Percentiles rank a stretch among this genome's conserved stretches.
phyloP scores from a whole-genome alignment of 1,140 invertebrate species.

The Drosophila obscura region DNA sequence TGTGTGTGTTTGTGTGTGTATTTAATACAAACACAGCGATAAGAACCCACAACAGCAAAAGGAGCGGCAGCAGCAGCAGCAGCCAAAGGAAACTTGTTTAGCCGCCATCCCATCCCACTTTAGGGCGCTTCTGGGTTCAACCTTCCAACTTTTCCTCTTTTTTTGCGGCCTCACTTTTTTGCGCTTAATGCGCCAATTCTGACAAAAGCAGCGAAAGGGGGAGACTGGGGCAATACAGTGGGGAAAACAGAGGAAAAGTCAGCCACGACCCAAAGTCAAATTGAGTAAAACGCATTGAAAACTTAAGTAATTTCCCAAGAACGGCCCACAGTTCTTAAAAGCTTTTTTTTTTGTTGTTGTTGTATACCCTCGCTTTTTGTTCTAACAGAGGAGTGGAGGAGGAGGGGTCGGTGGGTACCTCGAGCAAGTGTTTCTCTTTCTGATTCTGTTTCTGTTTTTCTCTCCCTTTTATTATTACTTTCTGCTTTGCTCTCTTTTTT shows the following conservation, averaged over 20 bases:
- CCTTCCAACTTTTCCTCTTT: slow-evolving; percentile 6
- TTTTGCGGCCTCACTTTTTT: slow-evolving; percentile 48
- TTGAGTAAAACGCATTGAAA: slow-evolving; percentile 80
- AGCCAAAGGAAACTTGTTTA: slow-evolving; percentile 25
- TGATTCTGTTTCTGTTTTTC: slow-evolving; percentile 14
- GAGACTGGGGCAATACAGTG: slow-evolving; percentile 3
- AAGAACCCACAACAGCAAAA: slow-evolving; percentile 53
- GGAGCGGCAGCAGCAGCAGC: slow-evolving; percentile 1
- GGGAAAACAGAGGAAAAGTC: slow-evolving; percentile 32
- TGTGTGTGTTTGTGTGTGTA: slow-evolving; percentile 13
- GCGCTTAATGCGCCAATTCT: slow-evolving; percentile 78
- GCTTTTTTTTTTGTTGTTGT: slow-evolving; percentile 35
- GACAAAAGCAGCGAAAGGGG: slow-evolving; percentile 28
- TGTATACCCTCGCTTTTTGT: slow-evolving; percentile 10
- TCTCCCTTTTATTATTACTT: slow-evolving; percentile 43
- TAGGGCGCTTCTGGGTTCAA: slow-evolving; percentile 59
- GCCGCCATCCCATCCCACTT: slow-evolving; percentile 46
- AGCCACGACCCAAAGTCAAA: slow-evolving; percentile 76
- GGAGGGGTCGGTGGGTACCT: slow-evolving; percentile 2
- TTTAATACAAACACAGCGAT: slow-evolving; percentile 67
- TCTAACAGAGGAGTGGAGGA: slow-evolving; percentile 21
- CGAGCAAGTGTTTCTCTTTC: slow-evolving; percentile 45
- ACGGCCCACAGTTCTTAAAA: slow-evolving; percentile 62
- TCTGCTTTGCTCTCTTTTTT: slow-evolving; percentile 22
- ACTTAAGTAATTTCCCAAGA: slow-evolving; percentile 74